phyloP scores from a whole-genome alignment of 2,888 invertebrate species.

The Lasioglossum oenotherae region DNA sequence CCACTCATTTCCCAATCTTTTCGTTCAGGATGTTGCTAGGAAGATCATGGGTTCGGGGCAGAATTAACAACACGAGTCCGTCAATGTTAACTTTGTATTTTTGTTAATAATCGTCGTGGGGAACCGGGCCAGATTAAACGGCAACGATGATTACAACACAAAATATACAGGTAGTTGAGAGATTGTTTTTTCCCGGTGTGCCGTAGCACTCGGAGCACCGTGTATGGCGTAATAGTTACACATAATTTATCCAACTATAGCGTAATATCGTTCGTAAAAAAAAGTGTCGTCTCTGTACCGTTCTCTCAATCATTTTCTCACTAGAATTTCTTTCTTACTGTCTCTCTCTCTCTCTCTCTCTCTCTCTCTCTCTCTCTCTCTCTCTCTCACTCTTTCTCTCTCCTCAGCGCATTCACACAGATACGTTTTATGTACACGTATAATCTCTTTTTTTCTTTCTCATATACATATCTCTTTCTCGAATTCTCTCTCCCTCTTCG shows the following conservation, averaged over 20 bases:
- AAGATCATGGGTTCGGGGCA: not conserved
- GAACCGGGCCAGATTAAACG: slow-evolving; percentile 64
- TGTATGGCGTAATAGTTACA: slow-evolving; percentile 75
- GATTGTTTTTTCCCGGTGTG: slow-evolving; percentile 76
- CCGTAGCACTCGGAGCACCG: slow-evolving; percentile 81
- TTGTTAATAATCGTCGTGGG: slow-evolving; percentile 79
- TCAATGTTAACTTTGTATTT: slow-evolving; percentile 81
- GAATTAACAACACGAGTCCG: slow-evolving; percentile 46
- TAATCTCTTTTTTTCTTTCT: slow-evolving; percentile 9
- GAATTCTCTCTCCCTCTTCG: slow-evolving; percentile 16
- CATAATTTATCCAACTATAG: slow-evolving; percentile 71
- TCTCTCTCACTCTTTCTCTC: not conserved
- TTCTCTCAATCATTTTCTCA: slow-evolving; percentile 29
- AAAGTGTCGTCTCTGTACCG: slow-evolving; percentile 59
- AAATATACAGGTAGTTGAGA: slow-evolving; percentile 77
- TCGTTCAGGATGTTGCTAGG: not conserved
- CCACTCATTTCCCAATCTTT: not conserved
- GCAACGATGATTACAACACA: slow-evolving; percentile 76
- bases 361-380: not conserved
- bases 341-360: not conserved
- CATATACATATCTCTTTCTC: not conserved
- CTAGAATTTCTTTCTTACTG: not conserved
- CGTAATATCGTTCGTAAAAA: slow-evolving; percentile 72
- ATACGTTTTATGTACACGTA: slow-evolving; percentile 10
- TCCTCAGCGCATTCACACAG: slow-evolving; percentile 2